phyloP scores from a whole-genome alignment of 2,113 vertebrate species.

The Plotosus lineatus region DNA sequence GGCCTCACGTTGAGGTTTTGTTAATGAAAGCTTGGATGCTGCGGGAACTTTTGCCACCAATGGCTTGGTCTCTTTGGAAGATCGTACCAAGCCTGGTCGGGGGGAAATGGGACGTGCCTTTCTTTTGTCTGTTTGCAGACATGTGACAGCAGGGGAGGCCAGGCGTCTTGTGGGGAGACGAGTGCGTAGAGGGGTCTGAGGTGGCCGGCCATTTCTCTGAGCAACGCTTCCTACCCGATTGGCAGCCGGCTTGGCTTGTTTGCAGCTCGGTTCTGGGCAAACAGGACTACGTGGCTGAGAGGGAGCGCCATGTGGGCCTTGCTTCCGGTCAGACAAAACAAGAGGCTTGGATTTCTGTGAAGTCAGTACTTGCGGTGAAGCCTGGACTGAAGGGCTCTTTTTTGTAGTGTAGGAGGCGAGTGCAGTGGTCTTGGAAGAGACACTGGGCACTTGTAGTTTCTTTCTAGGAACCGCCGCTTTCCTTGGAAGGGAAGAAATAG shows the following conservation, averaged over 20 bases:
- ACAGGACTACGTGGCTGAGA: constrained; percentile 62
- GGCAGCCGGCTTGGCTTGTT: constrained; percentile 72
- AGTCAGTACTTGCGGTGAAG: background rate
- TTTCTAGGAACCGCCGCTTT: constrained; percentile 60
- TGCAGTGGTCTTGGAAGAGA: constrained; percentile 65
- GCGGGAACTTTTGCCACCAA: constrained; percentile 2
- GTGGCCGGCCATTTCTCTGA: constrained; percentile 59
- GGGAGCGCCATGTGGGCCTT: constrained; percentile 49
- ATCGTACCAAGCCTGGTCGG: background rate
- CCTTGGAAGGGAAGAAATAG: constrained; percentile 66
- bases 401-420: constrained; percentile 34
- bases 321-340: constrained; percentile 57
- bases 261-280: constrained; percentile 72
- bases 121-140: constrained; percentile 62
- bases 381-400: constrained; percentile 18
- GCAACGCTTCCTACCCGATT: background rate
- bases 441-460: constrained; percentile 54
- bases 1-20: constrained; percentile 35
- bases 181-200: constrained; percentile 49
- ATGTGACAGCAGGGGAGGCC: constrained; percentile 59
- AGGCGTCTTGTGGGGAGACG: constrained; percentile 64
- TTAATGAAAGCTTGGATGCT: constrained; percentile 13
- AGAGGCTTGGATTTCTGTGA: constrained; percentile 27
- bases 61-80: constrained; percentile 51
- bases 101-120: constrained; percentile 53